Base-by-base conservation (phyloP, 1,140 invertebrate genomes). In the Drosophila yakuba region DNA sequence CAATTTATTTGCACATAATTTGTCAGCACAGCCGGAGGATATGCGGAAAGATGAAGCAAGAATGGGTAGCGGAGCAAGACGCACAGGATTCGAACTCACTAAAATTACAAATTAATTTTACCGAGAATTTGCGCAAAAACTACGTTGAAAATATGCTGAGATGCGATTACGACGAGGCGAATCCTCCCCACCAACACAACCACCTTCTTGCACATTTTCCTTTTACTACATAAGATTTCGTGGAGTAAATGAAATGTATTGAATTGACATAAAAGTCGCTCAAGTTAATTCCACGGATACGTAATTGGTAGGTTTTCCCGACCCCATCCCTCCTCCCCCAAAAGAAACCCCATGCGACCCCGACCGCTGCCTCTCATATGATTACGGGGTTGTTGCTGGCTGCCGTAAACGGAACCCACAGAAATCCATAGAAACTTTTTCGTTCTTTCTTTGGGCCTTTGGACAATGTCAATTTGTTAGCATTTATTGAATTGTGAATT, bases 401-500 rank as follows among this genome's bases (percentile, higher is more conserved):
- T 71, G 52, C 64, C 64, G 71, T 71, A 71, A 71, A 58, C 64
- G 67, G 36, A 69, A 39, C 66, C 41, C 64, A 50, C 64, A 43
- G 35, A 71, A 80, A 78, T 74, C 74, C 67, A 74, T 74, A 85
- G 82, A 85, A 78, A 54, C 64, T 48, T 69, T 39, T 50, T 50
- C 28, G 66, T 58, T 56, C 36, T 43, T 56, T 71, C 52, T 71
- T 20, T 48, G 64, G 64, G 67, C 75, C 66, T 80, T 89, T 78
- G 84, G 85, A 89, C 84, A 89, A 89, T 89, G 84, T 89, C 84
- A 89, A 89, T 89, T 89, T 89, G 84, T 89, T 89, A 89, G 84
- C 80, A 85, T 91, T 91, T 89, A 91, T 91, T 91, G 89, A 91
- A 91, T 85, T 91, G 84, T 91, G 84, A 91, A 91, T 91, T 91